Evolutionary conservation across 2,888 invertebrate species (phyloP).

Genomic region (Megaustenia siamemsis): DNA sequence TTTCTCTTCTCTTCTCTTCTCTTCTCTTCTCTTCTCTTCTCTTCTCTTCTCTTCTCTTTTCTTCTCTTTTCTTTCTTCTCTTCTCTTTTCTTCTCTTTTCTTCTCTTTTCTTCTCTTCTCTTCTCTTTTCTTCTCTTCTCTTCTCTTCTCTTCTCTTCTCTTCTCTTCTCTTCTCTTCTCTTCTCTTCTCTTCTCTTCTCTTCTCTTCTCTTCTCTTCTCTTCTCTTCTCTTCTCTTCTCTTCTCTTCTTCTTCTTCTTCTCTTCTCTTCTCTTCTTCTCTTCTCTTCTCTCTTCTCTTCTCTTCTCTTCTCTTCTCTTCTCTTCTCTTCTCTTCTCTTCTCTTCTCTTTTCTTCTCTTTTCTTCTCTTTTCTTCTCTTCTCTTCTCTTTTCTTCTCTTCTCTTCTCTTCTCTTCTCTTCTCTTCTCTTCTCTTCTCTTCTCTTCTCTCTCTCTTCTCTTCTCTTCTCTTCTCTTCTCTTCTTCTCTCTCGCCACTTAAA

Average conservation of each 20-base stretch:
- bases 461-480: not conserved
- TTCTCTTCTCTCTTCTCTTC: conserved; percentile 5
- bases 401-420: not conserved
- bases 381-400: not conserved
- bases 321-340: not conserved
- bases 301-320: not conserved
- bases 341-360: too few species aligned
- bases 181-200: not conserved
- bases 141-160: conserved; percentile 29
- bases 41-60: too few species aligned
- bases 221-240: not conserved
- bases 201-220: not conserved
- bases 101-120: not conserved
- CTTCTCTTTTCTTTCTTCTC: too few species aligned
- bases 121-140: conserved; percentile 1
- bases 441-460: not conserved
- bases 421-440: not conserved
- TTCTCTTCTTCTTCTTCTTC: not conserved
- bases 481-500: not conserved
- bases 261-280: not conserved
- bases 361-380: not conserved
- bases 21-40: too few species aligned
- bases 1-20: too few species aligned
- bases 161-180: conserved; percentile 13
- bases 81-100: too few species aligned